Base-by-base conservation (phyloP, 2,797 vertebrate genomes). In the Sparus aurata region DNA sequence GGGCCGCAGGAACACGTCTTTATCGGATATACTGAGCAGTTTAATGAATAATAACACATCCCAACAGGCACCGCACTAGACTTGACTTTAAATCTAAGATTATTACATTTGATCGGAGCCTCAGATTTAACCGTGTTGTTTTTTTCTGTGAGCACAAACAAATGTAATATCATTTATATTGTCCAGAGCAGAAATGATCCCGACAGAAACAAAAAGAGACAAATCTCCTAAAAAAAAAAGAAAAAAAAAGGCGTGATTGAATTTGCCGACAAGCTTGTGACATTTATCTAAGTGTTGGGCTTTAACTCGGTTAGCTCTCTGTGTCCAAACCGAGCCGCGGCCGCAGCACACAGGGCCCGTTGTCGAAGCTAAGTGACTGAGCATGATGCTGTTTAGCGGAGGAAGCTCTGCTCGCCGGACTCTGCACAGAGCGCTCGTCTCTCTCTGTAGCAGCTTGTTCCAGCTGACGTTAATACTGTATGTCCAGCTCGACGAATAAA, bases 251-350 rank as follows among this genome's bases (percentile, higher is more conserved):
- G 23, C 67, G 66, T 78, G 79, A 94, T 91, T 93, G 60, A 88
- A 91, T 95, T 92, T 80, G 34, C 5, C n/a, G 15, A 59, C 46
- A 60, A 38, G 87, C 92, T 90, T 95, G 92, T 94, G 93, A 95
- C 91, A 77, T 83, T 85, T 87, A 85, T 90, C 60, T 61, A 76
- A 88, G 87, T 82, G 80, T 90, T 74, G 69, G 38, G 12, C 16
- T 84, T 59, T 91, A 89, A 94, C 86, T 81, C 67, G 59, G 68
- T 94, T 91, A 88, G 30, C 47, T 82, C 16, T 25, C 81, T 80
- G 74, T 76, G 83, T 80, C 81, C 76, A 73, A 85, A 82, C 67
- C 60, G 58, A 69, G 59, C 52, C 38, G 57, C 65, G 15, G 57
- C 61, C 50, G 1, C 34, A 53, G 59, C 62, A 92, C 90, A 94